These are phyloP conservation scores for Chelonus formosanus DNA, from an alignment of 2,888 invertebrate genomes.

Conservation along the genomic window DNA sequence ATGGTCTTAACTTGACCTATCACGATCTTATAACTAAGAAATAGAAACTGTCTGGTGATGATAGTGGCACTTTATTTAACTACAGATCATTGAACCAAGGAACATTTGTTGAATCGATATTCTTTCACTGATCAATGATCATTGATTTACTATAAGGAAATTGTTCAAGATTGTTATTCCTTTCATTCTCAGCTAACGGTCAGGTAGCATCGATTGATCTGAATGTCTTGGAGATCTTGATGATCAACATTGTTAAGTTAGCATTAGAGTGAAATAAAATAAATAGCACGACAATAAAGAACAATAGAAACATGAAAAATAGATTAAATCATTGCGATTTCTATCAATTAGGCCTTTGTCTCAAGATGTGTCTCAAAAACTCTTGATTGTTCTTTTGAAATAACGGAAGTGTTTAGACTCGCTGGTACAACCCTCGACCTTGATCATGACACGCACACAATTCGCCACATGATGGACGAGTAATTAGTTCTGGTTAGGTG, in stretches of 20 bases:
- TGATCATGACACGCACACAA: conserved; percentile 20
- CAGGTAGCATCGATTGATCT: conserved; percentile 14
- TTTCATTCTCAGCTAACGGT: conserved; percentile 21
- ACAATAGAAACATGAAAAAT: too few relatives aligned
- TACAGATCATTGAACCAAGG: not conserved
- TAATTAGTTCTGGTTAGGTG: conserved; percentile 20
- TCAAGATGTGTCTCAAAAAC: too few relatives aligned
- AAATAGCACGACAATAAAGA: too few relatives aligned
- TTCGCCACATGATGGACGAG: conserved; percentile 1
- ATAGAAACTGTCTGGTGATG: conserved; percentile 10
- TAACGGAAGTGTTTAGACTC: conserved; percentile 1
- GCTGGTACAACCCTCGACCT: conserved; percentile 14
- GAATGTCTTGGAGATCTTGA: not conserved
- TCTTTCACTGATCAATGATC: not conserved
- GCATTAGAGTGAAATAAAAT: too few relatives aligned
- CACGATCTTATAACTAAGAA: conserved; percentile 29
- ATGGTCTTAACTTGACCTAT: conserved; percentile 33
- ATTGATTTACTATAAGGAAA: conserved; percentile 3
- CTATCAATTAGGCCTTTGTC: too few relatives aligned
- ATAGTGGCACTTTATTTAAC: conserved; percentile 10
- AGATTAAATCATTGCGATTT: too few relatives aligned
- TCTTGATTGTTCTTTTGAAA: not conserved
- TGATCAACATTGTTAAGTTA: not conserved
- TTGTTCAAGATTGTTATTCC: not conserved
- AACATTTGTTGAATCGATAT: conserved; percentile 6